Base-by-base conservation (phyloP, 2,113 vertebrate species). In the Fulica atra region DNA sequence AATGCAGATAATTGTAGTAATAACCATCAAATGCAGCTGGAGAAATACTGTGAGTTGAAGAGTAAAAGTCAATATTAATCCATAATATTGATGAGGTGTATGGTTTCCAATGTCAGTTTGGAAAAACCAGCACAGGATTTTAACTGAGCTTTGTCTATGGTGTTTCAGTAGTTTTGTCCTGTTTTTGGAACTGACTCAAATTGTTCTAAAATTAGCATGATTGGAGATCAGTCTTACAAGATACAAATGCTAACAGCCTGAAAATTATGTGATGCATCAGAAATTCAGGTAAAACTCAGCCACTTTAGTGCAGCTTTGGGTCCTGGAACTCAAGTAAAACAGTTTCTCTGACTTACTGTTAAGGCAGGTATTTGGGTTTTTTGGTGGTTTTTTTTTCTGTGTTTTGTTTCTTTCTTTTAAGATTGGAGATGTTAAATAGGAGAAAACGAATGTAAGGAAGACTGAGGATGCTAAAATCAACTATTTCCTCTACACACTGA, bases 11-110 rank as follows among this genome's bases (percentile, higher is more conserved):
- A 65, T 65, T 77, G 70, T 91, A 92, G 66, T 79, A 96, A 81
- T 95, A 89, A 60, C 31, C 53, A 76, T 91, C 93, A 95, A 95
- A 93, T 88, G 76, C 51, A 89, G 64, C 65, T 90, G 80, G 60
- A 95, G 79, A 86, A 95, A 83, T 97, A 77, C 24, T 70, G 54
- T 0, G 3, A 80, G 38, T 68, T 85, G 92, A 87, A 77, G 86
- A 93, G 40, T 50, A 81, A n/a, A 79, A 85, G 53, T 80, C 86
- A 57, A 2, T 92, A 69, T 72, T 86, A 92, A 95, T 95, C 90
- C 35, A 61, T 95, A 83, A 33, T 92, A 93, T 85, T 71, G 82
- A 81, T 89, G 85, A 95, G 46, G 38, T 78, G 14, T 48, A 51
- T 92, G 71, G 70, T 87, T 96, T 94, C 87, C 84, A 64, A 64